Evolutionary conservation across 2,888 invertebrate genomes (phyloP).

Genomic region (Microdon myrmicae): DNA sequence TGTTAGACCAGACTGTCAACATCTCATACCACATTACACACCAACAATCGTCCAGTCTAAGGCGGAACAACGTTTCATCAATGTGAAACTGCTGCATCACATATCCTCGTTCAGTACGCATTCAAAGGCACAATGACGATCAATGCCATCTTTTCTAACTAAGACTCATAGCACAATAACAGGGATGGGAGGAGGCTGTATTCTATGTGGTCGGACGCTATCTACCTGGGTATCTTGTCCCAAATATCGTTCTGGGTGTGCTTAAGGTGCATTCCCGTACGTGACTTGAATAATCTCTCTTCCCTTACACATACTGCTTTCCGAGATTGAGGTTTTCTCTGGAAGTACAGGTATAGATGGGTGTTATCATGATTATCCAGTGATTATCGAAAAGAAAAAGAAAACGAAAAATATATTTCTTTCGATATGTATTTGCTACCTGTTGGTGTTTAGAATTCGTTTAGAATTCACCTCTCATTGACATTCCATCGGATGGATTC

Average conservation of each 20-base stretch:
- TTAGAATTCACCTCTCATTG: background rate
- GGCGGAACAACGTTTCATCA: no score
- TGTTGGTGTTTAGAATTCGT: slow-evolving; percentile 34
- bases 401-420: no score
- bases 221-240: slow-evolving; percentile 38
- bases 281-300: slow-evolving; percentile 42
- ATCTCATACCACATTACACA: no score
- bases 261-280: slow-evolving; percentile 49
- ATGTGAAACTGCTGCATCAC: slow-evolving; percentile 33
- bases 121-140: slow-evolving; percentile 48
- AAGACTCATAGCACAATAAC: slow-evolving; percentile 44
- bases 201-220: slow-evolving; percentile 19
- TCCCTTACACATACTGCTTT: slow-evolving; percentile 25
- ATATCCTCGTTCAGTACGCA: slow-evolving; percentile 47
- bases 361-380: slow-evolving; percentile 48
- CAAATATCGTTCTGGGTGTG: slow-evolving; percentile 33
- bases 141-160: slow-evolving; percentile 50
- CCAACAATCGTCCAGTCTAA: no score
- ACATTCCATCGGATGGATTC: slow-evolving; percentile 19
- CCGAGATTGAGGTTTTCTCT: slow-evolving; percentile 42
- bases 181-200: slow-evolving; percentile 29
- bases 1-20: background rate
- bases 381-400: slow-evolving; percentile 45
- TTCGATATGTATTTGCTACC: slow-evolving; percentile 45
- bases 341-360: slow-evolving; percentile 37